Conservation (phyloP, 2,113 vertebrate genomes). For the Equus przewalskii region DNA sequence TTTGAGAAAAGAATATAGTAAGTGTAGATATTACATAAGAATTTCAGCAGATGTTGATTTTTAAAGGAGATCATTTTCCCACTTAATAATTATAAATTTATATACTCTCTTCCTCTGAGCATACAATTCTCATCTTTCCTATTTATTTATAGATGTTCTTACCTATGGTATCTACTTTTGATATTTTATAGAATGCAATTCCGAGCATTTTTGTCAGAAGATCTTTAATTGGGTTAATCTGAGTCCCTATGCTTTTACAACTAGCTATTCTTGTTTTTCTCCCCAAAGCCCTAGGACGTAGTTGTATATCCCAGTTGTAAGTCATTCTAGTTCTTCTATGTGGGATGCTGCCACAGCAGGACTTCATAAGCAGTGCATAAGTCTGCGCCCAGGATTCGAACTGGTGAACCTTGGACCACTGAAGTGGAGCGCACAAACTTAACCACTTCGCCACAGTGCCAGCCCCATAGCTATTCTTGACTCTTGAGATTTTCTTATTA, state of each 20-base stretch:
- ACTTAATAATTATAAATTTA: neutral
- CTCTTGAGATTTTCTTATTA: neutral
- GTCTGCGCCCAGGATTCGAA: no score
- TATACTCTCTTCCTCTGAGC: neutral
- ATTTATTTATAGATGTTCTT: neutral
- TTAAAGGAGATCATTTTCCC: slow-evolving; percentile 39
- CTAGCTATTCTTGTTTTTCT: neutral
- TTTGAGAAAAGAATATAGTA: neutral
- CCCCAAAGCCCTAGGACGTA: no score
- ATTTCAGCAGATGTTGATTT: neutral
- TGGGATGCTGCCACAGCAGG: no score
- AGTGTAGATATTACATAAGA: neutral
- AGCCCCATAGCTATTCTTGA: neutral
- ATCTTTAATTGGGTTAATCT: neutral
- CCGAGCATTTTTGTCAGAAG: neutral
- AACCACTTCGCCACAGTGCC: no score
- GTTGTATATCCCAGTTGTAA: no score
- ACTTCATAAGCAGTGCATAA: no score
- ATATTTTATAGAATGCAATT: neutral
- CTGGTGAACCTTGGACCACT: no score
- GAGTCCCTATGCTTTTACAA: neutral
- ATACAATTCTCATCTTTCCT: neutral
- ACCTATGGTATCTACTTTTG: neutral
- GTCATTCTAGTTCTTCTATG: no score
- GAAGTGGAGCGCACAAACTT: no score